These are phyloP conservation scores for Muscina levida DNA, from an alignment of 2,888 invertebrate genomes.

Conservation along the genomic window DNA sequence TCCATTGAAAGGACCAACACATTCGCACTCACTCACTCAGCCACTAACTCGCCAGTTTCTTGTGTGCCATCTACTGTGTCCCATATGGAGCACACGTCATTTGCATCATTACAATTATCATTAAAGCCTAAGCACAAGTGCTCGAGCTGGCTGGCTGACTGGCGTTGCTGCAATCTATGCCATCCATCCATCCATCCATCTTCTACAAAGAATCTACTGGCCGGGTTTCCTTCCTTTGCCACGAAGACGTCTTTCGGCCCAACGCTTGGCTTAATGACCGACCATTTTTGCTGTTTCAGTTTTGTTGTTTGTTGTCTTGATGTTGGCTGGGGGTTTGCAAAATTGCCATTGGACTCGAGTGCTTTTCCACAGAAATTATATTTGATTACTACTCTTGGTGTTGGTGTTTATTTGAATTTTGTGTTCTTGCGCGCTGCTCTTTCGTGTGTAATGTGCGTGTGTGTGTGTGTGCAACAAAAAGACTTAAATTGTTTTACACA, in stretches of 20 bases:
- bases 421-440: conserved; percentile 25
- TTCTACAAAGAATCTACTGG: too few species aligned
- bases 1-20: conserved; percentile 2
- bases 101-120: conserved; percentile 62
- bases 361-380: conserved; percentile 63
- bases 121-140: conserved; percentile 46
- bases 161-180: conserved; percentile 7
- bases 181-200: too few species aligned
- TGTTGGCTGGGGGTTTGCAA: conserved; percentile 6
- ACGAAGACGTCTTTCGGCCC: neutral
- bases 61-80: neutral
- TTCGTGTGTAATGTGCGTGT: too few species aligned
- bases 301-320: conserved; percentile 16
- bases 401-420: conserved; percentile 63
- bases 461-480: neutral
- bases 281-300: conserved; percentile 49
- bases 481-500: conserved; percentile 33
- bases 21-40: conserved; percentile 17
- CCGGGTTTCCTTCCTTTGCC: neutral
- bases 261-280: conserved; percentile 55
- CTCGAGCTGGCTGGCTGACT: neutral
- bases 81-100: conserved; percentile 37
- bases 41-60: neutral
- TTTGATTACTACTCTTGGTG: conserved; percentile 63
- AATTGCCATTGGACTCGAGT: conserved; percentile 38